Evolutionary conservation across 2,888 invertebrate genomes (phyloP), one percentile per base, ranked within the genome.

Genomic region (Athrips mouffetella): DNA sequence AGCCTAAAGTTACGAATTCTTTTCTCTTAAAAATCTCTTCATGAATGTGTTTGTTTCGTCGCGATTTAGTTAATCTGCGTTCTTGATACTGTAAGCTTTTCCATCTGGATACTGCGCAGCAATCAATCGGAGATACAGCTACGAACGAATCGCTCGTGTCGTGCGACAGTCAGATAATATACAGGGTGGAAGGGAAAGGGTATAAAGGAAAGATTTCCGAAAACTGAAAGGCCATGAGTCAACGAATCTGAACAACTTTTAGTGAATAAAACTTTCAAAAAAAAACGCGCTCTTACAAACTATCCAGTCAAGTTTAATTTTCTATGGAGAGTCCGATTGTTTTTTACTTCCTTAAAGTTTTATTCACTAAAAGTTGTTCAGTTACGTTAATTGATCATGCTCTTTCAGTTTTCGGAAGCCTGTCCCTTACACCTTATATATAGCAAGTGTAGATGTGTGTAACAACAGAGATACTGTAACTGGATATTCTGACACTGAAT

Each of bases 401-500:
- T 33, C 13, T 33, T 7, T 33, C 10, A 11, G 13, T 31, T 6
- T 4, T n/a, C n/a, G n/a, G n/a, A n/a, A n/a, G n/a, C n/a, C n/a
- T n/a, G n/a, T n/a, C n/a, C n/a, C n/a, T n/a, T 33, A 15, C 33
- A 33, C 13, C n/a, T n/a, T n/a, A n/a, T 27, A n/a, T 27, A 27
- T 8, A 27, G 27, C 7, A 27, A n/a, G n/a, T 27, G n/a, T 27
- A 37, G 16, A 11, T 21, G 21, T 21, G 37, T 44, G 45, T 49
- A 45, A 40, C 23, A 23, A 23, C 13, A 35, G 11, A 20, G 16
- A 13, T 31, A 13, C 10, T 53, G 65, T 59, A 68, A 67, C 55
- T 47, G 61, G 66, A 67, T 37, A 37, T 37, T 60, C 55, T 58
- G 59, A 59, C 67, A 62, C 59, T 65, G 47, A 47, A 41, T 47